Evolutionary conservation across 2,797 vertebrate genomes (phyloP), one percentile per base, ranked within the genome.

Genomic region (Rhinophrynus dorsalis): DNA sequence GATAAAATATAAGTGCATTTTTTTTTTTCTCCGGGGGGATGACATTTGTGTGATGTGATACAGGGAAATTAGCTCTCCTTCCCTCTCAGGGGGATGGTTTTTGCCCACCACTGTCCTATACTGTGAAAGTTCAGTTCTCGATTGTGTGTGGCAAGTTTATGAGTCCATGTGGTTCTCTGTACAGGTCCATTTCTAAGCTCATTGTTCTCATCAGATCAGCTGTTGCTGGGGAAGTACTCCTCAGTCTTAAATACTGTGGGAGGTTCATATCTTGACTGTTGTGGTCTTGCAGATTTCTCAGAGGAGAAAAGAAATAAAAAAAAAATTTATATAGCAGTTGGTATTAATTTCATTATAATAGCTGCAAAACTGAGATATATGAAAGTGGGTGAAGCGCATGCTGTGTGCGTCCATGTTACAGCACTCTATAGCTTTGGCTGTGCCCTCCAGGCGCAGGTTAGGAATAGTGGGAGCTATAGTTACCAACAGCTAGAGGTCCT

Each of bases 181-280:
- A 23, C 18, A 26, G 56, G 3, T n/a, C 24, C 2, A 9, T 27
- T 27, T n/a, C n/a, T 27, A 27, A 50, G 23, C 26, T 12, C 12
- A 3, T 50, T 50, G 3, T 52, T 10, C 5, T n/a, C 21, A 30
- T n/a, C 6, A 10, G 33, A 35, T 66, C 54, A 65, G 45, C 69
- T 71, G 60, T 17, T 38, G n/a, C 90, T 81, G 0, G 91, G 90
- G 75, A 99, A 97, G 77, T 92, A 94, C 77, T 98, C 95, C 24
- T 98, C 94, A 24, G 96, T 95, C 76, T 81, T 92, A 80, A 98
- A 98, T 69, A 98, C 91, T 11, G 77, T 78, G 6, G 95, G 94
- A 62, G 92, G 81, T 50, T 95, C 92, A 70, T 91, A 94, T 10
- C 63, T 80, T 4, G 82, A 74, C 47, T 81, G 86, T 44, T 79